phyloP scores from a whole-genome alignment of 2,113 vertebrate species.

The Castor canadensis region DNA sequence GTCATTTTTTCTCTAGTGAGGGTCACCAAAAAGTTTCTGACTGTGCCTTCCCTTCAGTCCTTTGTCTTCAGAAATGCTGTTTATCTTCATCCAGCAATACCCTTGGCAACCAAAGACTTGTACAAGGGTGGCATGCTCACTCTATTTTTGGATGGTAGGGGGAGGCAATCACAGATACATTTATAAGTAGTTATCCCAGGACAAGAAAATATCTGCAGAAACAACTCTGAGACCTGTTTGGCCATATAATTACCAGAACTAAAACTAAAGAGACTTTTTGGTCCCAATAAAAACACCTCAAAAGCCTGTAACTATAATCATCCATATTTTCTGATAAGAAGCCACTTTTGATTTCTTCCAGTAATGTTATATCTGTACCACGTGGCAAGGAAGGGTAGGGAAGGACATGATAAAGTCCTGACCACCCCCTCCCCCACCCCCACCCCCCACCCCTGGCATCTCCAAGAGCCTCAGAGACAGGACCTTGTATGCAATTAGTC shows the following conservation, averaged over 20 bases:
- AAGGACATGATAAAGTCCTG: not conserved
- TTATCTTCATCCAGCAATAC: not conserved
- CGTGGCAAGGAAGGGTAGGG: not conserved
- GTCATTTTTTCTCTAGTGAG: not conserved
- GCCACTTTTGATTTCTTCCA: not conserved
- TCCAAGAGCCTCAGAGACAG: not conserved
- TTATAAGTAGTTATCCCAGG: not conserved
- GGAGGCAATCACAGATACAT: not conserved
- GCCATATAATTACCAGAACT: not conserved
- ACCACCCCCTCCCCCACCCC: not conserved
- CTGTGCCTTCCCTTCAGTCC: not conserved
- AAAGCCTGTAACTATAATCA: not conserved
- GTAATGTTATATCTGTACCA: not conserved
- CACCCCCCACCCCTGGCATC: too few relatives aligned
- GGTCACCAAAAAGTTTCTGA: not conserved
- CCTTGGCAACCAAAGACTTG: not conserved
- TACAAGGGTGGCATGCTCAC: not conserved
- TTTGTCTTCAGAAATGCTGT: not conserved
- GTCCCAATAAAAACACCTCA: not conserved
- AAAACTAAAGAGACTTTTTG: not conserved
- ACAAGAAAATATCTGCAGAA: not conserved
- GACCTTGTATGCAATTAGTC: not conserved
- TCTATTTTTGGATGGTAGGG: not conserved
- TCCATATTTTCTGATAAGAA: not conserved
- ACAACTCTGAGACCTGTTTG: not conserved